Percentiles rank a stretch among this genome's conserved stretches.
These are phyloP conservation scores for Watsonalla cultraria DNA, from an alignment of 2,888 invertebrate genomes.

Conservation along the genomic window DNA sequence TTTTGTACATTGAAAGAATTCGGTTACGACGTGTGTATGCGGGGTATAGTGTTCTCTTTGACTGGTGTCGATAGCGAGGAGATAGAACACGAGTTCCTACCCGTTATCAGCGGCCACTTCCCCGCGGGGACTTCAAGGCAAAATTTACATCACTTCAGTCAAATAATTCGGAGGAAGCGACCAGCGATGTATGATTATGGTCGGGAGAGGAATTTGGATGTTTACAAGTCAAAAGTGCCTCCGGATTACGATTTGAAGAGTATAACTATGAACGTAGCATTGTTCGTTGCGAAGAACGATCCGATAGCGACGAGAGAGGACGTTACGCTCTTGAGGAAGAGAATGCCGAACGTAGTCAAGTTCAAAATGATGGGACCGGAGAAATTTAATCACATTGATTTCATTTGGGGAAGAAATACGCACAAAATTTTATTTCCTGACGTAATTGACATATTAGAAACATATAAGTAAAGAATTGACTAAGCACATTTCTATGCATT, in stretches of 20 bases:
- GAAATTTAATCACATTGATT: constrained; percentile 37
- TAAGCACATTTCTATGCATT: neutral
- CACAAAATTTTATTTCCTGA: constrained; percentile 16
- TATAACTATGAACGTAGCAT: constrained; percentile 29
- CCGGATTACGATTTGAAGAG: constrained; percentile 39
- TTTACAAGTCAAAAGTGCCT: constrained; percentile 27
- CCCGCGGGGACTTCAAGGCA: constrained; percentile 30
- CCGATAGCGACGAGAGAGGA: constrained; percentile 31
- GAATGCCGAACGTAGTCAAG: constrained; percentile 31
- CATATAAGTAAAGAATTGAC: constrained; percentile 13
- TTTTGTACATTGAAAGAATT: constrained; percentile 6
- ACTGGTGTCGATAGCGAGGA: constrained; percentile 20
- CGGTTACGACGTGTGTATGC: constrained; percentile 12
- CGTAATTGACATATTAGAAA: constrained; percentile 19
- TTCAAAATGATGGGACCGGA: constrained; percentile 16
- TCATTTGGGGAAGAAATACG: constrained; percentile 33
- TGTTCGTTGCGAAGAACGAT: constrained; percentile 39
- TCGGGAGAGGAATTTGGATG: constrained; percentile 18
- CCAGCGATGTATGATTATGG: constrained; percentile 34
- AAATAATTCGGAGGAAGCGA: constrained; percentile 17
- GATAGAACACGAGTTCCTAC: constrained; percentile 23
- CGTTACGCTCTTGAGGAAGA: constrained; percentile 18
- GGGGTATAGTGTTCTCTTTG: constrained; percentile 7
- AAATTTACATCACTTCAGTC: constrained; percentile 28
- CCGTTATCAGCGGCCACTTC: constrained; percentile 19